Conservation (phyloP, 2,113 vertebrate genomes). For the Takifugu flavidus region DNA sequence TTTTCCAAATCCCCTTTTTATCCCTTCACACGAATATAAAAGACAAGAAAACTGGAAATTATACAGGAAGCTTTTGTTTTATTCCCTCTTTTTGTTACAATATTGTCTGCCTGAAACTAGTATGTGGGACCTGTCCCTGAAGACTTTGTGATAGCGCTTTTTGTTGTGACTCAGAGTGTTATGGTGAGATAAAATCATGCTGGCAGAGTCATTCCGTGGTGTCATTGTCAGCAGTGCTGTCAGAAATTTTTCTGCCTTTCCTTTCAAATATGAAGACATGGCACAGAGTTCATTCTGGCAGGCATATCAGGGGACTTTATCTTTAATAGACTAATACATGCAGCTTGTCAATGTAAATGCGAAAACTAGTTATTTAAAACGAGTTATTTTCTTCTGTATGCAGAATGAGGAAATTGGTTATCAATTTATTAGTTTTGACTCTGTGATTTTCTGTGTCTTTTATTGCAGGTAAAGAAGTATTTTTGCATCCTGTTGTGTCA, state of each 20-base stretch:
- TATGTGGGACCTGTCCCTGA: constrained; percentile 50
- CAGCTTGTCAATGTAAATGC: too few relatives aligned
- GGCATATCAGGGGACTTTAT: too few relatives aligned
- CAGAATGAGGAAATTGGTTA: too few relatives aligned
- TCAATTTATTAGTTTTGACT: too few relatives aligned
- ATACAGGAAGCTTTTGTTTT: constrained; percentile 62
- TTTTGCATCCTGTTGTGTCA: background rate
- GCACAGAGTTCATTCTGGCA: too few relatives aligned
- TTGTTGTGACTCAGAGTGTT: constrained; percentile 36
- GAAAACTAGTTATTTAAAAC: too few relatives aligned
- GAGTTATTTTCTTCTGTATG: too few relatives aligned
- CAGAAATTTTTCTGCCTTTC: too few relatives aligned
- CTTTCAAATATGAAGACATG: too few relatives aligned
- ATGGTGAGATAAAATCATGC: constrained; percentile 13
- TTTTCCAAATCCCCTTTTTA: constrained; percentile 37
- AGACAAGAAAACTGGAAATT: constrained; percentile 58
- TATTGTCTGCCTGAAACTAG: constrained; percentile 51
- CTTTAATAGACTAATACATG: too few relatives aligned
- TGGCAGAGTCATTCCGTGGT: constrained; percentile 9
- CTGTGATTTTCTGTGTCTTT: too few relatives aligned
- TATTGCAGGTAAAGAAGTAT: background rate
- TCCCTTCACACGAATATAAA: constrained; percentile 46
- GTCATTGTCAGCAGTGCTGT: constrained; percentile 28
- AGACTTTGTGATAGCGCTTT: constrained; percentile 55
- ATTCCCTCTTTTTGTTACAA: constrained; percentile 18